Evolutionary conservation across 2,888 invertebrate genomes (phyloP).

Genomic region (Odontocolon sp.): DNA sequence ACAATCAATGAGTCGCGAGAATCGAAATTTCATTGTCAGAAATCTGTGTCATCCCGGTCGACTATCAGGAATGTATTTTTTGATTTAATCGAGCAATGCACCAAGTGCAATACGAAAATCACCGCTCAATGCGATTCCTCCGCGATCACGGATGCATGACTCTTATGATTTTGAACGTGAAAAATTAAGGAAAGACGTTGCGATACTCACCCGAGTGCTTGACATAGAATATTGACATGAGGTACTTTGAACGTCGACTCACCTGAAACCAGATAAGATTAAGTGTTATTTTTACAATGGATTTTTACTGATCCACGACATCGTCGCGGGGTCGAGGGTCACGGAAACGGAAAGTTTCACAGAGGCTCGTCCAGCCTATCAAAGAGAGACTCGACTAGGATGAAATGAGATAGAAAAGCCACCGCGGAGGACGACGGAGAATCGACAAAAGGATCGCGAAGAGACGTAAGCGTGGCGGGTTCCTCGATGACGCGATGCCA

Average conservation of each 20-base stretch:
- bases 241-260: constrained; percentile 48
- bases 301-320: neutral
- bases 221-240: neutral
- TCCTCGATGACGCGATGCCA: neutral
- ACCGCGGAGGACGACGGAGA: neutral
- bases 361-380: neutral
- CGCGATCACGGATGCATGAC: too few relatives aligned
- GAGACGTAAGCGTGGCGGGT: constrained; percentile 7
- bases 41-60: constrained; percentile 46
- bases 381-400: neutral
- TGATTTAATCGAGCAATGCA: constrained; percentile 40
- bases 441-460: neutral
- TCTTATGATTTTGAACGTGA: neutral
- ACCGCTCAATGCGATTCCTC: too few relatives aligned
- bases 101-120: too few relatives aligned
- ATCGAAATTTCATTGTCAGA: too few relatives aligned
- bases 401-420: neutral
- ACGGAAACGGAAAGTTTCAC: neutral
- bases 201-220: constrained; percentile 48
- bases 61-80: constrained; percentile 47
- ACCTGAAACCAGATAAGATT: constrained; percentile 51
- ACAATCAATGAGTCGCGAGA: too few relatives aligned
- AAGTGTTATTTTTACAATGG: constrained; percentile 18
- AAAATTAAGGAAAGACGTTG: neutral
- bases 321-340: neutral